These are phyloP conservation scores for Myocastor coypus DNA, from an alignment of 2,113 vertebrate genomes.

Conservation along the genomic window DNA sequence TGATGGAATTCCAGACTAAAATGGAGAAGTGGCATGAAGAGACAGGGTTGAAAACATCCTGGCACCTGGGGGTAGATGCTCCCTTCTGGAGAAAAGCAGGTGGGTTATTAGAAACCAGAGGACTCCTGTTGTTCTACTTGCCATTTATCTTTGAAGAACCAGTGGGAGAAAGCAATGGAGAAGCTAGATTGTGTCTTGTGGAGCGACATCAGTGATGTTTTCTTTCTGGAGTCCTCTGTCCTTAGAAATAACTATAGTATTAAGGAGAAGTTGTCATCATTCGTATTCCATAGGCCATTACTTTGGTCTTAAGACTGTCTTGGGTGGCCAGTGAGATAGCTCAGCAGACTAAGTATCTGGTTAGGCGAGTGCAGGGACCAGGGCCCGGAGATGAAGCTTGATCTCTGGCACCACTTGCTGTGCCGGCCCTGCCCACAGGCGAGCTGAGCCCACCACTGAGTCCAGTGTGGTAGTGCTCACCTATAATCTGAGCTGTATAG, in stretches of 20 bases:
- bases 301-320: not conserved
- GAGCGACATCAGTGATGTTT: not conserved
- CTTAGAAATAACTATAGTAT: not conserved
- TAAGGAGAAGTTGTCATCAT: not conserved
- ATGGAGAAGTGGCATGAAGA: conserved; percentile 87
- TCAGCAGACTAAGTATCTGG: too few relatives aligned
- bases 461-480: too few relatives aligned
- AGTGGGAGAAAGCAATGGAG: not conserved
- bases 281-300: not conserved
- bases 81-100: conserved; percentile 87
- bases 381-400: too few relatives aligned
- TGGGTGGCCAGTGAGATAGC: too few relatives aligned
- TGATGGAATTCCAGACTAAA: conserved; percentile 93
- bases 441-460: too few relatives aligned
- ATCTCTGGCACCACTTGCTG: too few relatives aligned
- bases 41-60: conserved; percentile 70
- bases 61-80: conserved; percentile 82
- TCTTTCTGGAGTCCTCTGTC: not conserved
- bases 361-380: too few relatives aligned
- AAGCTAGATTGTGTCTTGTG: not conserved
- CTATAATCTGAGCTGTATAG: too few relatives aligned
- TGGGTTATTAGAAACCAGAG: conserved; percentile 54
- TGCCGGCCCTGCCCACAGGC: too few relatives aligned
- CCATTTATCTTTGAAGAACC: not conserved
- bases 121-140: not conserved